These are phyloP conservation scores for Athalia cordata DNA, from an alignment of 2,888 invertebrate genomes.

Conservation along the genomic window DNA sequence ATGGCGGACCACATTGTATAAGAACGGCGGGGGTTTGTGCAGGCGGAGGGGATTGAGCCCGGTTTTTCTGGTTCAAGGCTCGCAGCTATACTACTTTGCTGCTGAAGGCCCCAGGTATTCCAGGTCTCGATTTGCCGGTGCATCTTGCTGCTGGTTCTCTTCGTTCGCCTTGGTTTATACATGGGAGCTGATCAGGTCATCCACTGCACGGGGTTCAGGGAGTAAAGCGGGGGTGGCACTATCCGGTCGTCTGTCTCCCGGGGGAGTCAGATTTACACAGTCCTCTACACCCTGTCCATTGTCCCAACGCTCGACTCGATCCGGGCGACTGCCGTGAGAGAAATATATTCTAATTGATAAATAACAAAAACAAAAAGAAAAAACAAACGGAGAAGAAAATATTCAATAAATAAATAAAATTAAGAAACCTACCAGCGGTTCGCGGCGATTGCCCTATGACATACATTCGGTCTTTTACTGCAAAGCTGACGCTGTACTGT, in stretches of 20 bases:
- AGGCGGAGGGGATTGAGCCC: conserved; percentile 59
- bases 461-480: conserved; percentile 20
- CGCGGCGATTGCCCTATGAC: conserved; percentile 38
- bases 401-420: neutral
- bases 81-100: conserved; percentile 50
- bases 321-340: neutral
- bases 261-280: conserved; percentile 36
- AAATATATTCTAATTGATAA: neutral
- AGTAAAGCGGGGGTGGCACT: conserved; percentile 30
- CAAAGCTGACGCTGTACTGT: neutral
- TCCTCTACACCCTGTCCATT: neutral
- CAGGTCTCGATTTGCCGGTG: conserved; percentile 54
- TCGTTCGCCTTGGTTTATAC: conserved; percentile 29
- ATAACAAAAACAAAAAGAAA: neutral
- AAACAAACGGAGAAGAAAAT: neutral
- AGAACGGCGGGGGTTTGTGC: conserved; percentile 24
- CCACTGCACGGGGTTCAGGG: neutral
- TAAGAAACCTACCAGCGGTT: conserved; percentile 9
- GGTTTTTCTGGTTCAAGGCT: conserved; percentile 70
- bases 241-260: conserved; percentile 33
- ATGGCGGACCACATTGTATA: conserved; percentile 15
- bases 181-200: neutral
- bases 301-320: conserved; percentile 1
- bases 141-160: conserved; percentile 45
- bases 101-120: conserved; percentile 56